Evolutionary conservation across 2,113 vertebrate species (phyloP).

Genomic region (Megalops atlanticus): DNA sequence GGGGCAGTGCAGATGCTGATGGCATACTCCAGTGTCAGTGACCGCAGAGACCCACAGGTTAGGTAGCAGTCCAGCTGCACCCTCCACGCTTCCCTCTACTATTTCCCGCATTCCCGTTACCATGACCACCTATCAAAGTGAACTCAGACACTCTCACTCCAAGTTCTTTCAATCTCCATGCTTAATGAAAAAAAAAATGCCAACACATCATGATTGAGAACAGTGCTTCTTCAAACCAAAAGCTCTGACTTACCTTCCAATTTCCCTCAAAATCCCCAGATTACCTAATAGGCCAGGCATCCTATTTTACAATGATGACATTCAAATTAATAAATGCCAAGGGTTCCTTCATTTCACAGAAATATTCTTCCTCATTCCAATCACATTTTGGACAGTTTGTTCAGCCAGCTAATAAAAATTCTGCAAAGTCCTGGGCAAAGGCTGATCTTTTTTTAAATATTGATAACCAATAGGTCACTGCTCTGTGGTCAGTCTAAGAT

Average conservation of each 20-base stretch:
- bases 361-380: conserved; percentile 27
- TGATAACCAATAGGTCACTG: conserved; percentile 32
- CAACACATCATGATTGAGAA: conserved; percentile 63
- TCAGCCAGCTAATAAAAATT: background rate
- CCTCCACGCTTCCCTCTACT: background rate
- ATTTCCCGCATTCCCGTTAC: background rate
- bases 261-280: conserved; percentile 63
- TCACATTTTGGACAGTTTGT: conserved; percentile 31
- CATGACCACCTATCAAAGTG: background rate
- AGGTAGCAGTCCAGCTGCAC: no score
- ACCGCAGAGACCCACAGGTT: no score
- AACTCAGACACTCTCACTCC: background rate
- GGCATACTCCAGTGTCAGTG: no score
- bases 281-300: conserved; percentile 69
- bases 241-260: conserved; percentile 63
- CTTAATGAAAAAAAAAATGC: conserved; percentile 55
- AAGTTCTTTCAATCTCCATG: background rate
- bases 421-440: conserved; percentile 33
- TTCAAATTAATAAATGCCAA: conserved; percentile 34
- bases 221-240: conserved; percentile 52
- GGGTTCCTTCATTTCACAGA: background rate
- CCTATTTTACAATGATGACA: conserved; percentile 52
- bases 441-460: background rate
- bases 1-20: background rate
- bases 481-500: background rate